These are phyloP conservation scores for Alosa sapidissima DNA, from an alignment of 2,797 vertebrate genomes.

Conservation along the genomic window DNA sequence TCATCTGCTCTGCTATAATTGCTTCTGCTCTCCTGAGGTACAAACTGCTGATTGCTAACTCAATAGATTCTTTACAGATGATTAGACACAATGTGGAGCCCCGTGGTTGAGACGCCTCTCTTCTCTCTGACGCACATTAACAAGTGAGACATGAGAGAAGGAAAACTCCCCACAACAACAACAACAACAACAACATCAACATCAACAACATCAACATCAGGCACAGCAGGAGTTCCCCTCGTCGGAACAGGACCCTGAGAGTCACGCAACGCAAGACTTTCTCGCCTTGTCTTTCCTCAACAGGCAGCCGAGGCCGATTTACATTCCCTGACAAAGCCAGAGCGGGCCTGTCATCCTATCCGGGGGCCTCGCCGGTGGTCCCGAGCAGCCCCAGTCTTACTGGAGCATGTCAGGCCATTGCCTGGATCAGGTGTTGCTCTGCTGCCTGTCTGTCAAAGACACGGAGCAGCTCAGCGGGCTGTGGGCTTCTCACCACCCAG, in stretches of 20 bases:
- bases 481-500: not conserved
- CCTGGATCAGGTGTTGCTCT: not conserved
- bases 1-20: conserved; percentile 55
- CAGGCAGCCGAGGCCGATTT: conserved; percentile 2
- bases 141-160: conserved; percentile 36
- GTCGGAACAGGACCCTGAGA: not conserved
- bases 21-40: conserved; percentile 55
- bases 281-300: not conserved
- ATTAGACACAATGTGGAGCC: conserved; percentile 47
- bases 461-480: not conserved
- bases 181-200: not conserved
- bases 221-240: not conserved
- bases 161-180: not conserved
- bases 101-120: conserved; percentile 38
- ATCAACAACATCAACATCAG: not conserved
- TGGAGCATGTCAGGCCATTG: not conserved
- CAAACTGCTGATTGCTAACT: conserved; percentile 56
- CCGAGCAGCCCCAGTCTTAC: not conserved
- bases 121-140: conserved; percentile 34
- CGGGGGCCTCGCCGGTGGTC: not conserved
- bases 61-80: conserved; percentile 56
- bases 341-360: not conserved
- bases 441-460: conserved; percentile 25
- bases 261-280: not conserved
- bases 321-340: not conserved